These are phyloP conservation scores for Melospiza georgiana DNA, from an alignment of 2,113 vertebrate genomes.

Conservation along the genomic window DNA sequence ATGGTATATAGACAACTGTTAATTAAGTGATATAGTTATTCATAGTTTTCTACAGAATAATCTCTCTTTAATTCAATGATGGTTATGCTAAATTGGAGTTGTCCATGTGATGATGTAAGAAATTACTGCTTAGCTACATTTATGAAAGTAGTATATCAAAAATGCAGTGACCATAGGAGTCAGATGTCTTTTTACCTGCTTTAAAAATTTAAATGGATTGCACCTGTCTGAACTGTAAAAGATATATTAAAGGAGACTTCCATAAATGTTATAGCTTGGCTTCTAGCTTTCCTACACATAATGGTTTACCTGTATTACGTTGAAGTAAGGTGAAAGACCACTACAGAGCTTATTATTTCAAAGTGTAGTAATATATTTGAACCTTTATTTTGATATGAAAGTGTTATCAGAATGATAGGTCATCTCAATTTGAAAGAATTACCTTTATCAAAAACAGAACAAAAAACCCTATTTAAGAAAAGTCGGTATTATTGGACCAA, in stretches of 20 bases:
- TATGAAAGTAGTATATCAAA: conserved; percentile 79
- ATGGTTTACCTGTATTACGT: conserved; percentile 77
- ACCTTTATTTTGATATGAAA: conserved; percentile 76
- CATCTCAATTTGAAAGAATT: conserved; percentile 74
- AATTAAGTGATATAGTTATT: conserved; percentile 68
- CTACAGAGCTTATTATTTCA: conserved; percentile 71
- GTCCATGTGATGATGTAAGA: conserved; percentile 75
- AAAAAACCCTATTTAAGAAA: conserved; percentile 60
- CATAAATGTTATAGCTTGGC: conserved; percentile 80
- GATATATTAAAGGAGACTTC: conserved; percentile 78
- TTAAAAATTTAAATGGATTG: conserved; percentile 79
- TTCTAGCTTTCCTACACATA: conserved; percentile 76
- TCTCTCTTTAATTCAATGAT: conserved; percentile 69
- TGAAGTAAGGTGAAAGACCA: conserved; percentile 74
- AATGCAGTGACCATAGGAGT: conserved; percentile 72
- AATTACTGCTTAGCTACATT: conserved; percentile 75
- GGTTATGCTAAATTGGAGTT: conserved; percentile 77
- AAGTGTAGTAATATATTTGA: conserved; percentile 74
- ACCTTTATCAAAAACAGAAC: conserved; percentile 69
- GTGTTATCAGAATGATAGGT: conserved; percentile 69
- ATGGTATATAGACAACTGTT: conserved; percentile 71
- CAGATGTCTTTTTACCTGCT: conserved; percentile 77
- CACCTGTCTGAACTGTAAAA: conserved; percentile 78
- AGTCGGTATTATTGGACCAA: conserved; percentile 80
- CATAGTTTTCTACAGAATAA: conserved; percentile 68